Conservation (phyloP, 2,113 vertebrate genomes). For the Enhydra lutris region DNA sequence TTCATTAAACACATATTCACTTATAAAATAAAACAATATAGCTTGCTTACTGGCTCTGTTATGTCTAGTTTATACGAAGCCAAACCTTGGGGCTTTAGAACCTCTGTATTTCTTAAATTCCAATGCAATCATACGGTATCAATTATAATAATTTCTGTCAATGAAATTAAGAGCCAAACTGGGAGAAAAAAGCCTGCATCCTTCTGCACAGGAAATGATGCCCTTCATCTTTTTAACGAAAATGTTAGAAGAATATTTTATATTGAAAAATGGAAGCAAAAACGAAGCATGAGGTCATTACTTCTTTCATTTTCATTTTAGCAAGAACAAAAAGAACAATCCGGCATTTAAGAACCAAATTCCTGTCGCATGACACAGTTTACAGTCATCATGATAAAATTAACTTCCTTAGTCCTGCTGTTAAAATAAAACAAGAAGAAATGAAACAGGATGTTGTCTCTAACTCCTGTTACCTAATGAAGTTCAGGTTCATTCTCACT, state of each 20-base stretch:
- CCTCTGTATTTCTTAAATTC: neutral
- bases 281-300: neutral
- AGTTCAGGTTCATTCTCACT: neutral
- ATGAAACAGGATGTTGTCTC: neutral
- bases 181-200: neutral
- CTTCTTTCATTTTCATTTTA: constrained; percentile 34
- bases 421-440: constrained; percentile 18
- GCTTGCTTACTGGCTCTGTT: neutral
- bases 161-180: neutral
- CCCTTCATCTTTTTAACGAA: neutral
- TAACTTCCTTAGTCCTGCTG: neutral
- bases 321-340: constrained; percentile 1
- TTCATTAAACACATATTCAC: neutral
- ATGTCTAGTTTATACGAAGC: neutral
- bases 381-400: neutral
- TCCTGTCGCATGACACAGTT: constrained; percentile 10
- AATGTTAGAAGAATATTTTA: constrained; percentile 11
- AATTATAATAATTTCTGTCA: neutral
- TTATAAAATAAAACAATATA: neutral
- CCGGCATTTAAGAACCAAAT: constrained; percentile 19
- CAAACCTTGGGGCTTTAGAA: neutral
- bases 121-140: neutral
- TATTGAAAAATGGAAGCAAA: neutral
- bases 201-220: neutral
- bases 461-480: neutral